phyloP scores from a whole-genome alignment of 2,113 vertebrate genomes.

The Xyrauchen texanus region DNA sequence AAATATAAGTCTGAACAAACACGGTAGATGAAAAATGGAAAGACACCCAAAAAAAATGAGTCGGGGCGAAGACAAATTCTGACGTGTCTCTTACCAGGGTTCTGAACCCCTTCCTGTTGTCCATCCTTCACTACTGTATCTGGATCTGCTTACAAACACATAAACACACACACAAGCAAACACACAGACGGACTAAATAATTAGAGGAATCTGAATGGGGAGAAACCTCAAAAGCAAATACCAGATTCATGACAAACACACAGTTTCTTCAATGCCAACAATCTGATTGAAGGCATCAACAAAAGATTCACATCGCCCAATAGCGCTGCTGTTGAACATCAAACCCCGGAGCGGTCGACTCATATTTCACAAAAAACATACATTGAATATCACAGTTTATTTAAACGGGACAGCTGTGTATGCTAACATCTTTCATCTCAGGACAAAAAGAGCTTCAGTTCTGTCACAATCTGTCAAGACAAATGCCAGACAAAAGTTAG shows the following conservation, averaged over 20 bases:
- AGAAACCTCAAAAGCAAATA: constrained; percentile 1
- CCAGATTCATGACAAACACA: constrained; percentile 8
- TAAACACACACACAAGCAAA: constrained; percentile 56
- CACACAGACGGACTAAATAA: constrained; percentile 44
- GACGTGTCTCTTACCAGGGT: constrained; percentile 72
- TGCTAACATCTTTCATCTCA: background rate
- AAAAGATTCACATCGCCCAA: background rate
- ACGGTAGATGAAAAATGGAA: background rate
- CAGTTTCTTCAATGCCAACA: constrained; percentile 13
- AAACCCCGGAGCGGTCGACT: background rate
- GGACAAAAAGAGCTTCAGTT: background rate
- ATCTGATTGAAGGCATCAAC: background rate
- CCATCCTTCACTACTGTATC: constrained; percentile 81
- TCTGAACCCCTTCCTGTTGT: constrained; percentile 78
- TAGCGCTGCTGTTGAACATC: too few species aligned
- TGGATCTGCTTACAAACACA: constrained; percentile 66
- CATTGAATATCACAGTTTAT: background rate
- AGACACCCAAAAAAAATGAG: background rate
- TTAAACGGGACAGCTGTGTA: background rate
- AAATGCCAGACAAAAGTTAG: too few species aligned
- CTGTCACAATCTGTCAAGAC: too few species aligned
- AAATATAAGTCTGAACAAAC: background rate
- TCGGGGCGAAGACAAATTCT: constrained; percentile 33
- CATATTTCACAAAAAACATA: constrained; percentile 9
- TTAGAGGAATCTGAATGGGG: background rate